Base-by-base conservation (phyloP, 1,140 invertebrate species). In the Oryctes rhinoceros region DNA sequence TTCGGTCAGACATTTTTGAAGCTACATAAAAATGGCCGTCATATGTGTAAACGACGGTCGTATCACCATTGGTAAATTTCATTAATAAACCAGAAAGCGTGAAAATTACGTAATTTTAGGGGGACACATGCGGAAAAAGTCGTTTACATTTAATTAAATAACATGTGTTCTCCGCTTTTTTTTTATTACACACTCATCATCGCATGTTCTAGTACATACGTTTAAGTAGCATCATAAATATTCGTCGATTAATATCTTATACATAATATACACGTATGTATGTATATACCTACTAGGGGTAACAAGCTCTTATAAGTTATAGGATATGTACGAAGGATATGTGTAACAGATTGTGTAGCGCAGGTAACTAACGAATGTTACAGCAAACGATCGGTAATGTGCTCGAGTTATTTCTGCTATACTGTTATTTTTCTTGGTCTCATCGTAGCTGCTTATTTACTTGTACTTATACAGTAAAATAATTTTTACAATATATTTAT, bases 131-230 rank as follows among this genome's bases (percentile, higher is more conserved):
- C 65, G 65, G 65, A 71, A 71, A 71, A 71, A 35, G 65, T 71
- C 65, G 65, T 71, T 71, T 71, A 71, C 65, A 71, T 71, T 24
- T 71, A 71, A 71, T 71, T 71, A 71, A 71, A 71, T 71, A 35
- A 71, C 65, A 71, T 71, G 65, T 71, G 65, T 71, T 71, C 11
- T 44, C 39, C 39, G 39, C 9, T 44, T 10, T 44, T 39, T 39
- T 15, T 30, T 71, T 71, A 35, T 24, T 24, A 35, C 65, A 71
- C 65, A 37, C 2, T 71, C 65, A 37, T 37, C 65, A 37, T 37
- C 20, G 65, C 24, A 71, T 71, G 24, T 35, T 15, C 4, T 9
- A 71, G 24, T 59, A 59, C 53, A 59, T 59, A 59, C 18, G 53
- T 59, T n/a, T 59, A 59, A 71, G 24, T 35, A 15, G 11, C 10